Percentiles rank a stretch among this genome's conserved stretches.
These are phyloP conservation scores for Ceratosolen fusciceps DNA, from an alignment of 1,140 invertebrate genomes.

Conservation along the genomic window DNA sequence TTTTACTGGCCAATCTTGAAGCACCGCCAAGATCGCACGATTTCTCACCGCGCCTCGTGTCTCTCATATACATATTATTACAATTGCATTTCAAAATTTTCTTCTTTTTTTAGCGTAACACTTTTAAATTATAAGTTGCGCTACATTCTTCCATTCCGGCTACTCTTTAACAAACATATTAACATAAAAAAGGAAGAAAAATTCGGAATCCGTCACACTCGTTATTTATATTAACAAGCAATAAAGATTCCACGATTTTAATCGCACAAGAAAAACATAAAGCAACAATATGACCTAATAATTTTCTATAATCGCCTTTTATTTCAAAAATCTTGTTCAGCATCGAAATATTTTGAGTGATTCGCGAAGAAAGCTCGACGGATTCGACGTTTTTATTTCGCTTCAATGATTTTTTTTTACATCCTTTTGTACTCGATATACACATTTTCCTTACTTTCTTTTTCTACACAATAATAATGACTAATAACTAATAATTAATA, in stretches of 20 bases:
- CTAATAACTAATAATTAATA: no score
- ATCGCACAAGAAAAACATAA: slow-evolving; percentile 62
- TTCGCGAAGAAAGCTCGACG: slow-evolving; percentile 19
- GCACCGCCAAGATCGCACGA: slow-evolving; percentile 51
- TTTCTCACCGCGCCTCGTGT: slow-evolving; percentile 51
- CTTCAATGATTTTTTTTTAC: slow-evolving; percentile 22
- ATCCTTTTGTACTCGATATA: slow-evolving; percentile 41
- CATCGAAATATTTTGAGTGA: slow-evolving; percentile 27
- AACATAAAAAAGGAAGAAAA: slow-evolving; percentile 50
- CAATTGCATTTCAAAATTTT: slow-evolving; percentile 16
- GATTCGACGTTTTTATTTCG: slow-evolving; percentile 36
- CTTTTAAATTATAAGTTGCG: slow-evolving; percentile 19
- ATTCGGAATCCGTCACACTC: slow-evolving; percentile 29
- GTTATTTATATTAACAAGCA: slow-evolving; percentile 60
- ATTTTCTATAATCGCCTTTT: slow-evolving; percentile 51
- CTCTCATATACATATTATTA: slow-evolving; percentile 41
- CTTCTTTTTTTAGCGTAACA: background rate
- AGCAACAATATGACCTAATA: slow-evolving; percentile 67
- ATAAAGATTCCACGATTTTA: slow-evolving; percentile 61
- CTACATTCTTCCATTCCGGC: slow-evolving; percentile 13
- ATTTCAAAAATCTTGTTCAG: slow-evolving; percentile 17
- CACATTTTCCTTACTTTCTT: slow-evolving; percentile 46
- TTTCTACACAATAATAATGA: slow-evolving; percentile 36
- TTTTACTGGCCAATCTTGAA: slow-evolving; percentile 68
- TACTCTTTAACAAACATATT: slow-evolving; percentile 25